Percentiles rank a stretch among this genome's conserved stretches.
phyloP scores from a whole-genome alignment of 2,888 invertebrate species.

The Hyalella azteca region DNA sequence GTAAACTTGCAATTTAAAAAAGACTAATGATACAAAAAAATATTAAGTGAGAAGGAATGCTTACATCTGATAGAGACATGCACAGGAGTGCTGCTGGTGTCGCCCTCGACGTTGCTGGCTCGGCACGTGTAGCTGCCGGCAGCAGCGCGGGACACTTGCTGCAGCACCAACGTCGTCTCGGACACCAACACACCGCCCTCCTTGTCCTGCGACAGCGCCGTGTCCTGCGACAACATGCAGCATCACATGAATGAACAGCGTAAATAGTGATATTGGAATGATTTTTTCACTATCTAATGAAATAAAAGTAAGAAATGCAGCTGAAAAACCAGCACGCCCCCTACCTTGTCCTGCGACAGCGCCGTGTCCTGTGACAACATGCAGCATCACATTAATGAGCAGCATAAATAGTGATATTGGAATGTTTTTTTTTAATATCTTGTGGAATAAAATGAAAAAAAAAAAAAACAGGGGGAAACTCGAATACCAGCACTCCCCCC shows the following conservation, averaged over 20 bases:
- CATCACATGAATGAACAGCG: background rate
- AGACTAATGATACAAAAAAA: too few species aligned
- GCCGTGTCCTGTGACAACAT: background rate
- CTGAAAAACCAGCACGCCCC: slow-evolving; percentile 84
- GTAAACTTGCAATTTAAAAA: too few species aligned
- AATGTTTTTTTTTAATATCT: background rate
- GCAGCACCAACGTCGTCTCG: slow-evolving; percentile 86
- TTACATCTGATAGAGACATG: slow-evolving; percentile 86
- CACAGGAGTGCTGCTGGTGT: slow-evolving; percentile 83
- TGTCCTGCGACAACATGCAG: background rate
- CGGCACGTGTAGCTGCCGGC: slow-evolving; percentile 91
- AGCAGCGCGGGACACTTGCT: slow-evolving; percentile 81
- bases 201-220: slow-evolving; percentile 19
- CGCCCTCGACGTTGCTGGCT: slow-evolving; percentile 87
- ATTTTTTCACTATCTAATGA: too few species aligned
- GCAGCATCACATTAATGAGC: background rate
- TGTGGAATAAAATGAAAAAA: background rate
- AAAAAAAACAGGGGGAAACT: too few species aligned
- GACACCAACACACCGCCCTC: slow-evolving; percentile 79
- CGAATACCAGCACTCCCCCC: slow-evolving; percentile 82
- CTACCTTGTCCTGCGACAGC: slow-evolving; percentile 22
- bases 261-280: background rate
- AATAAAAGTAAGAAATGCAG: too few species aligned
- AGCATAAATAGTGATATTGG: background rate
- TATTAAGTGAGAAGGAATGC: too few species aligned